phyloP scores from a whole-genome alignment of 2,113 vertebrate genomes.

The Poeciliopsis turrubarensis region DNA sequence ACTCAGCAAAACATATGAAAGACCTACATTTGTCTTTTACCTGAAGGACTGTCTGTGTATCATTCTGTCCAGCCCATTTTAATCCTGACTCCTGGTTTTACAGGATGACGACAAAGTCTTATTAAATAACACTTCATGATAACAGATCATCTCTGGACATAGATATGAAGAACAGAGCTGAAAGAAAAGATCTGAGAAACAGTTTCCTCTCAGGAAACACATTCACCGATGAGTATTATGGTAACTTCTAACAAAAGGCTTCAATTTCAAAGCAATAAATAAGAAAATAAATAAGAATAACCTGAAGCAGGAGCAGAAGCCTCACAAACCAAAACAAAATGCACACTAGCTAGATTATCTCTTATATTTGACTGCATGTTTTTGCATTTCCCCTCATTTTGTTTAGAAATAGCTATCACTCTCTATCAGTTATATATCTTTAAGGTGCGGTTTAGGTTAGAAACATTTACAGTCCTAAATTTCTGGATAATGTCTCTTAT shows the following conservation, averaged over 20 bases:
- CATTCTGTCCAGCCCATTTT: neutral
- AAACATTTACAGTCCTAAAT: conserved; percentile 7
- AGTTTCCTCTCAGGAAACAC: conserved; percentile 20
- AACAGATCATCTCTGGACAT: conserved; percentile 11
- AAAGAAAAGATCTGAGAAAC: conserved; percentile 10
- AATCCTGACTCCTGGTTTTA: conserved; percentile 8
- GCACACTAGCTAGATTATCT: conserved; percentile 8
- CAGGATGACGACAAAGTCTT: neutral
- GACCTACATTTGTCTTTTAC: conserved; percentile 19
- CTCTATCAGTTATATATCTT: conserved; percentile 3
- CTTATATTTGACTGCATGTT: conserved; percentile 13
- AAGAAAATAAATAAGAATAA: conserved; percentile 27
- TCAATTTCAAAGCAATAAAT: conserved; percentile 4
- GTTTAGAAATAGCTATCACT: neutral
- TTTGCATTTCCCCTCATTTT: neutral
- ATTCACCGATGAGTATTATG: conserved; percentile 35
- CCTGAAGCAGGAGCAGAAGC: neutral
- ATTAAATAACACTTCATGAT: conserved; percentile 29
- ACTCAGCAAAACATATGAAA: conserved; percentile 21
- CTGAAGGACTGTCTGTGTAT: conserved; percentile 33
- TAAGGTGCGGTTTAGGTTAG: conserved; percentile 17
- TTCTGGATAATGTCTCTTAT: conserved; percentile 1
- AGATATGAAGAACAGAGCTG: conserved; percentile 21
- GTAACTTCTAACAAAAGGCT: conserved; percentile 41
- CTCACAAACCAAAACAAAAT: conserved; percentile 18